phyloP scores from a whole-genome alignment of 2,888 invertebrate genomes.

The Limnephilus auricula region DNA sequence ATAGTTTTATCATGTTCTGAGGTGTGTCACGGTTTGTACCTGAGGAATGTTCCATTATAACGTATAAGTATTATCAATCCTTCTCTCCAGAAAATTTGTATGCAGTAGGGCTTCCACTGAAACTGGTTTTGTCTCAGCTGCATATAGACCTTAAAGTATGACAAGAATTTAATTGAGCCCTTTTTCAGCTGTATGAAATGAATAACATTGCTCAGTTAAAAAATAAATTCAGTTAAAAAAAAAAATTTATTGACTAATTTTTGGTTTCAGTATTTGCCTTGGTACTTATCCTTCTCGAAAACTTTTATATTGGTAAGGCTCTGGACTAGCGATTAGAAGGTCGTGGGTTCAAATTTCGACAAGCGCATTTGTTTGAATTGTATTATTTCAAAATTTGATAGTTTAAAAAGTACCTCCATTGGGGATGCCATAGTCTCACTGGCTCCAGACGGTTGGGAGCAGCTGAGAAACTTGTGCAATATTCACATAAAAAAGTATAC shows the following conservation, averaged over 20 bases:
- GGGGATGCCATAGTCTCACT: too few species aligned
- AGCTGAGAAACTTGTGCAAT: too few species aligned
- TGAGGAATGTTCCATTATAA: neutral
- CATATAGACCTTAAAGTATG: neutral
- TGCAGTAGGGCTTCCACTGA: neutral
- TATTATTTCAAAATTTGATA: too few species aligned
- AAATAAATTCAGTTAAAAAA: neutral
- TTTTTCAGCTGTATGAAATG: neutral
- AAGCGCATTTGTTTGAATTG: too few species aligned
- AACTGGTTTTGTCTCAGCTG: neutral
- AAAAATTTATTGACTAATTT: too few species aligned
- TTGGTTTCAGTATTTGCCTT: too few species aligned
- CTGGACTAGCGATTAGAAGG: too few species aligned
- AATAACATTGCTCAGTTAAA: neutral
- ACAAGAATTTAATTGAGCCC: neutral
- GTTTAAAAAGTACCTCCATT: too few species aligned
- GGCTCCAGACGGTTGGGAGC: too few species aligned
- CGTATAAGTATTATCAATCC: neutral
- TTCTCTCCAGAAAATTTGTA: neutral
- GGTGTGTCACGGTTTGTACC: neutral
- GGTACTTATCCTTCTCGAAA: neutral
- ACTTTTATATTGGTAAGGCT: too few species aligned
- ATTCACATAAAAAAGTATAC: too few species aligned
- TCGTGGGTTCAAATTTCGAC: too few species aligned
- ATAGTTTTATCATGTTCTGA: neutral